These are phyloP conservation scores for Rhynchomys soricoides DNA, from an alignment of 2,113 vertebrate genomes.

Conservation along the genomic window DNA sequence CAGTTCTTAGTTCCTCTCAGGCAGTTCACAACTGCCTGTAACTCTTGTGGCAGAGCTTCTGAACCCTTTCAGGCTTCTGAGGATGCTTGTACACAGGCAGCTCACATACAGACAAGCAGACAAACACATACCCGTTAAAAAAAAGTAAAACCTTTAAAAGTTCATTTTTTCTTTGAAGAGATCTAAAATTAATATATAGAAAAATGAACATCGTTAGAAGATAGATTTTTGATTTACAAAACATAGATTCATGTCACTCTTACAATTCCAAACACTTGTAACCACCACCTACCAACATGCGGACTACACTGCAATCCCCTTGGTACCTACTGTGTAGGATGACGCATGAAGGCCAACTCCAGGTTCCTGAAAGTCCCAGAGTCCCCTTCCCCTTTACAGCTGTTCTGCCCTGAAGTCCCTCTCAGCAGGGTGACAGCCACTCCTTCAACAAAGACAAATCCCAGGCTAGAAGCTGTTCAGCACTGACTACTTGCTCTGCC, in stretches of 20 bases:
- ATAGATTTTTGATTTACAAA: background rate
- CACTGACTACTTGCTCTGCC: background rate
- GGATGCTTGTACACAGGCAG: background rate
- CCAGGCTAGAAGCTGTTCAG: background rate
- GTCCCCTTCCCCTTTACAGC: background rate
- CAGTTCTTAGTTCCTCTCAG: background rate
- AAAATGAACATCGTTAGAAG: background rate
- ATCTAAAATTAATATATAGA: background rate
- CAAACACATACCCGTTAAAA: background rate
- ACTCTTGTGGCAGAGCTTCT: background rate
- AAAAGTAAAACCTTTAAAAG: background rate
- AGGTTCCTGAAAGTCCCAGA: background rate
- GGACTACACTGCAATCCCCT: background rate
- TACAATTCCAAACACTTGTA: background rate
- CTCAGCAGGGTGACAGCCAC: background rate
- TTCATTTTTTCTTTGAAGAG: background rate
- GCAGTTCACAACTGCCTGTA: background rate
- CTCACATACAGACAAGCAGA: background rate
- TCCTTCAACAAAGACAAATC: accelerated
- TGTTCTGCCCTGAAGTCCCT: background rate
- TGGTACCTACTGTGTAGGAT: background rate
- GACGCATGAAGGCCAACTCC: background rate
- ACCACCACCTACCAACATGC: background rate
- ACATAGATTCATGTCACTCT: background rate
- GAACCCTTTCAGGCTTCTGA: background rate